These are phyloP conservation scores for Coleophora flavipennella DNA, from an alignment of 2,888 invertebrate genomes.

Conservation along the genomic window DNA sequence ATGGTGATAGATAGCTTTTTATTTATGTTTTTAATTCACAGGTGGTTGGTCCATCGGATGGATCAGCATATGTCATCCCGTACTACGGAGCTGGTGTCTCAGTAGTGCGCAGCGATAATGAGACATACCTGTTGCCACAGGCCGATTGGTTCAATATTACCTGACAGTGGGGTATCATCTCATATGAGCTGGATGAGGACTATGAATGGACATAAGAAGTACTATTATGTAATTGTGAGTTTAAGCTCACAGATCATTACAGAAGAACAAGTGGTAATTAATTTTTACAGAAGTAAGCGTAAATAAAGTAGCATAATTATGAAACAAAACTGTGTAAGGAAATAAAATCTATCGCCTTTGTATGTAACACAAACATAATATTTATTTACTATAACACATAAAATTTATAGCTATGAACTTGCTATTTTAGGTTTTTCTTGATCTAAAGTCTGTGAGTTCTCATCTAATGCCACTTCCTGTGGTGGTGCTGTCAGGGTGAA, in stretches of 20 bases:
- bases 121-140: slow-evolving; percentile 85
- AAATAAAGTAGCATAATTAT: too few relatives aligned
- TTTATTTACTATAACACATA: neutral
- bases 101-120: slow-evolving; percentile 86
- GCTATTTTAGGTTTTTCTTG: slow-evolving; percentile 10
- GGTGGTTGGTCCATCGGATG: slow-evolving; percentile 94
- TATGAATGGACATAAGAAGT: slow-evolving; percentile 60
- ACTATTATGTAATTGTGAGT: neutral
- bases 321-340: neutral
- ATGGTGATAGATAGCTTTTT: too few relatives aligned
- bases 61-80: slow-evolving; percentile 93
- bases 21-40: slow-evolving; percentile 28
- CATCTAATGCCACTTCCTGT: slow-evolving; percentile 47
- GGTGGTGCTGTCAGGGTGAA: slow-evolving; percentile 83
- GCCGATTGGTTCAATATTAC: slow-evolving; percentile 80
- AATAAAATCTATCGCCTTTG: neutral
- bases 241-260: neutral
- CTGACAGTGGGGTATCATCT: slow-evolving; percentile 68
- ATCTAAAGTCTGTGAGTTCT: slow-evolving; percentile 34
- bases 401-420: neutral
- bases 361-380: neutral
- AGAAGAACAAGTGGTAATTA: too few relatives aligned
- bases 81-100: slow-evolving; percentile 92
- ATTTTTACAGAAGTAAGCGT: too few relatives aligned
- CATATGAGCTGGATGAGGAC: slow-evolving; percentile 60